These are phyloP conservation scores for Bursaphelenchus mucronatus DNA, from an alignment of 1,140 invertebrate species.

Conservation along the genomic window DNA sequence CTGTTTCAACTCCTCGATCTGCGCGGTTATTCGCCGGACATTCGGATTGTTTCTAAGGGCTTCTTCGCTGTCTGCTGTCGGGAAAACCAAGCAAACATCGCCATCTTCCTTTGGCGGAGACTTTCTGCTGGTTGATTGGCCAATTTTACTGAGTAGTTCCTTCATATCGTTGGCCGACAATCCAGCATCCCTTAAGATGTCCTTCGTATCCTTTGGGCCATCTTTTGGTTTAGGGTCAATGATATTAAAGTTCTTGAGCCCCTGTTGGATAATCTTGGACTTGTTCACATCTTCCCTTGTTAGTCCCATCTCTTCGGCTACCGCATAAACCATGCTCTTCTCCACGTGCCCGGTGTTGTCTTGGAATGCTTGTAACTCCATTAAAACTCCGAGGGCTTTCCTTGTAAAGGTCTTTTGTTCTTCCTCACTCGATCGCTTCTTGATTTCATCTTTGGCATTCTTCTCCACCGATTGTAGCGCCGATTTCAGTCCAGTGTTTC, in stretches of 20 bases:
- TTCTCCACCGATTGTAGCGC: neutral
- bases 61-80: too few species aligned
- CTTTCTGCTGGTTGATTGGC: too few species aligned
- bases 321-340: neutral
- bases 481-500: neutral
- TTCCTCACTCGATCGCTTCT: neutral
- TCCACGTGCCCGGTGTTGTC: neutral
- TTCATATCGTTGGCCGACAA: slow-evolving; percentile 3
- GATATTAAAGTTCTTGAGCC: neutral
- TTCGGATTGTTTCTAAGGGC: too few species aligned
- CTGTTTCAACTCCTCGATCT: too few species aligned
- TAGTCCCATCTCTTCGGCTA: slow-evolving; percentile 14
- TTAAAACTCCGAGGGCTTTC: slow-evolving; percentile 11
- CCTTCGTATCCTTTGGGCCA: too few species aligned
- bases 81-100: too few species aligned
- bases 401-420: slow-evolving; percentile 2
- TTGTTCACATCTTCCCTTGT: neutral
- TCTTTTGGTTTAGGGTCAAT: neutral
- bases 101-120: too few species aligned
- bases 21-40: too few species aligned
- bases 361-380: slow-evolving; percentile 6
- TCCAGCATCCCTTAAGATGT: too few species aligned
- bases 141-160: neutral
- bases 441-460: neutral
- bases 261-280: neutral